Percentiles rank a stretch among this genome's conserved stretches.
These are phyloP conservation scores for Atta colombica DNA, from an alignment of 1,140 invertebrate species.

Conservation along the genomic window DNA sequence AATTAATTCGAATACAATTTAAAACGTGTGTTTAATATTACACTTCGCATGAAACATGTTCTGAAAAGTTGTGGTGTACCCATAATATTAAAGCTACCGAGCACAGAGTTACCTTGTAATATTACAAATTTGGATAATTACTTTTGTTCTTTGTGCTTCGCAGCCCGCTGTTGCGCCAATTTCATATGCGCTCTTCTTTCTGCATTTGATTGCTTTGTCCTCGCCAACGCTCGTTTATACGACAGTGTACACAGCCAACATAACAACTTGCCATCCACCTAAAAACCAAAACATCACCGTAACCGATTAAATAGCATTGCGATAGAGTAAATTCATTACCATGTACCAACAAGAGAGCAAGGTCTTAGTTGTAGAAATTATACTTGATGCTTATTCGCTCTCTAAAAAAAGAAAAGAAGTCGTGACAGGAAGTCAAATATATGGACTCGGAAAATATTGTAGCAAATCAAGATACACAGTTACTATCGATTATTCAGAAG, in stretches of 20 bases:
- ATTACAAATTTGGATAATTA: conserved; percentile 81
- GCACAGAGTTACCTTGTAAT: conserved; percentile 65
- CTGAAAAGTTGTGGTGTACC: conserved; percentile 43
- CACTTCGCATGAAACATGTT: background rate
- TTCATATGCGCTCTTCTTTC: conserved; percentile 91
- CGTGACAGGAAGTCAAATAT: conserved; percentile 60
- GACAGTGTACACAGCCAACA: conserved; percentile 99
- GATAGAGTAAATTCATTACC: conserved; percentile 35
- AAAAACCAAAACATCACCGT: conserved; percentile 79
- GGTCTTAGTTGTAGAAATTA: conserved; percentile 66
- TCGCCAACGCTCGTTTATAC: conserved; percentile 96
- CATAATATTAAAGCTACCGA: conserved; percentile 48
- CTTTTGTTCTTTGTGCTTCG: conserved; percentile 88
- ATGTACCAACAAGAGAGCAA: conserved; percentile 65
- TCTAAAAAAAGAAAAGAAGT: conserved; percentile 64
- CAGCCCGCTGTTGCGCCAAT: conserved; percentile 87
- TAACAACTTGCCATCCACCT: conserved; percentile 97
- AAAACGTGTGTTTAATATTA: background rate
- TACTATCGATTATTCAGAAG: conserved; percentile 26
- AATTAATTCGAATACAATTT: background rate
- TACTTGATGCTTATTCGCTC: conserved; percentile 62
- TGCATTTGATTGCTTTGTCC: conserved; percentile 95
- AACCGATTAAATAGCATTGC: conserved; percentile 28
- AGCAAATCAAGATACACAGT: conserved; percentile 19
- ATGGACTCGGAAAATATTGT: conserved; percentile 33